Evolutionary conservation across 1,140 invertebrate species (phyloP), one percentile per base, ranked within the genome.

Genomic region (Zaprionus kolodkinae): DNA sequence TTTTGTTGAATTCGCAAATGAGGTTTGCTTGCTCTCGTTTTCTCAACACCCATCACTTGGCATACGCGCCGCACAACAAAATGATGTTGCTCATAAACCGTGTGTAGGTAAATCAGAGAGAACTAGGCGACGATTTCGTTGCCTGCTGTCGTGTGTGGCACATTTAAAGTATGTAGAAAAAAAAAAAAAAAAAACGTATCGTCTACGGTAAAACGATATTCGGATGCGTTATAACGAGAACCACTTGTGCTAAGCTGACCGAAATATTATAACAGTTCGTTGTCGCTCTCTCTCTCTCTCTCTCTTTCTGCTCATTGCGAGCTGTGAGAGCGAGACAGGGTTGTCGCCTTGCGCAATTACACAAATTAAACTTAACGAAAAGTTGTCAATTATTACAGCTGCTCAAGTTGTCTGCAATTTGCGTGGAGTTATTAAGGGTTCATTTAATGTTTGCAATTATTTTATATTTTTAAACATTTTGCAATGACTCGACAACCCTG

Each of bases 21-120:
- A 11, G 25, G 69, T 76, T 83, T 75, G 77, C 80, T 67, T 88
- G 68, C 80, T 88, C 27, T 40, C 36, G 11, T 57, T 78, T 88
- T 72, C 84, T 88, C 76, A 64, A 61, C 80, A 76, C 90, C 91
- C 76, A 84, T 70, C 79, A 91, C 35, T 88, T 91, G 75, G 74
- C 90, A 91, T 91, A 83, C 78, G 91, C 74, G 66, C 64, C 76
- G 61, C 76, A 90, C 90, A 92, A 92, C 91, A 92, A 92, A 91
- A 80, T 76, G 17, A 80, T 76, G 17, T 74, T 62, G 74, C 73
- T 85, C 86, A 87, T 81, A 71, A 91, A 81, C 69, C 59, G 71
- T 45, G 68, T 79, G 81, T 81, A 81, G 85, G 85, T 57, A 77
- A 89, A 85, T 15, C 40, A 15, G 27, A 7, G 27, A 7, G 7